Conservation (phyloP, 2,113 vertebrate genomes). For the Otis tarda region DNA sequence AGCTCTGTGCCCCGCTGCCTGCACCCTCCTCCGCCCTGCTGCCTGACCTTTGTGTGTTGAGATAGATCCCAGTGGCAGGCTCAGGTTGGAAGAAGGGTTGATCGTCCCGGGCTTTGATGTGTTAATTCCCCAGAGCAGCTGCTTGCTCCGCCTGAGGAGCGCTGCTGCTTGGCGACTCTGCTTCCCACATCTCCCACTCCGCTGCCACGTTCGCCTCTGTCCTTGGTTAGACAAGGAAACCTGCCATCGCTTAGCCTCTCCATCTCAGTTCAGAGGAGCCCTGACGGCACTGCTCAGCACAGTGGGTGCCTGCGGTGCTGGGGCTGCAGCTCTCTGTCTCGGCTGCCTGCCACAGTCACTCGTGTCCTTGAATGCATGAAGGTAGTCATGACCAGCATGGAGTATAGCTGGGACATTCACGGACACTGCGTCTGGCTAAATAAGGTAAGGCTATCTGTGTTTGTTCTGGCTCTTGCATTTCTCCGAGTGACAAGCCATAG, state of each 20-base stretch:
- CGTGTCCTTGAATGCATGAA: background rate
- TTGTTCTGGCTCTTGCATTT: background rate
- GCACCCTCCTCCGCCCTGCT: background rate
- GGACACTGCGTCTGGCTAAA: slow-evolving; percentile 62
- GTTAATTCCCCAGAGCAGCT: slow-evolving; percentile 53
- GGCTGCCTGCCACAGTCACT: background rate
- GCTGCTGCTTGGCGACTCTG: background rate
- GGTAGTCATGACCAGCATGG: slow-evolving; percentile 35
- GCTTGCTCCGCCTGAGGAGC: slow-evolving; percentile 24
- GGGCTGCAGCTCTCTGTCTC: background rate
- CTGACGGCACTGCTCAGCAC: background rate
- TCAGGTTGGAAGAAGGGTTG: background rate
- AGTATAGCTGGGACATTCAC: slow-evolving; percentile 65
- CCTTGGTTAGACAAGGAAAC: background rate
- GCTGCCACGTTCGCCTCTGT: background rate
- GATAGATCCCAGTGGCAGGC: background rate
- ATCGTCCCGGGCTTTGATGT: slow-evolving; percentile 56
- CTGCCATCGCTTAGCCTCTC: background rate
- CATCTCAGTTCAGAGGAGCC: background rate
- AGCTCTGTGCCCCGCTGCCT: background rate
- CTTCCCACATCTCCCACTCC: background rate
- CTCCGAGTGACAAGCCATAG: background rate
- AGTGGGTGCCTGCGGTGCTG: rapidly evolving
- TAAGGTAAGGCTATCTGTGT: slow-evolving; percentile 54
- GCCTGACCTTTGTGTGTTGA: background rate